A percentile compares a stretch with the other conserved stretches of the same genome.
These are phyloP conservation scores for Arizona elegans DNA, from an alignment of 2,113 vertebrate genomes.

Conservation along the genomic window DNA sequence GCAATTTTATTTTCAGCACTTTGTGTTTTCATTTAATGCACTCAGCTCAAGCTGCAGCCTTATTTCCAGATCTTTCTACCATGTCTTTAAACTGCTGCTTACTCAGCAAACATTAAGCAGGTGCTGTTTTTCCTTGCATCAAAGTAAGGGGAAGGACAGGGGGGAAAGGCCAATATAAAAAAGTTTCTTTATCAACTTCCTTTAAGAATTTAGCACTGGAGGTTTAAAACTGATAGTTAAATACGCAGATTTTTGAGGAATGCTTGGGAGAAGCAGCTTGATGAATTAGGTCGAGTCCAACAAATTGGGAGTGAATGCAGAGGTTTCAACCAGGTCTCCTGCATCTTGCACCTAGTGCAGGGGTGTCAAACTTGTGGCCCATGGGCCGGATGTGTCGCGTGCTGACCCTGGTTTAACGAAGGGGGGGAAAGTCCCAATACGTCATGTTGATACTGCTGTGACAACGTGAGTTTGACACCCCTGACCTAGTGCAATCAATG, in stretches of 20 bases:
- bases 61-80: neutral
- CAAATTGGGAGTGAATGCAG: neutral
- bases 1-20: neutral
- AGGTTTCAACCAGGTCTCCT: neutral
- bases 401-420: too few relatives aligned
- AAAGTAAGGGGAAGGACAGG: neutral
- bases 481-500: neutral
- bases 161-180: neutral
- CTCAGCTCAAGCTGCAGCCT: neutral
- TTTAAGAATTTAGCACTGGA: neutral
- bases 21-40: neutral
- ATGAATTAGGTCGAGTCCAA: neutral
- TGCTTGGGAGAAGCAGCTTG: neutral
- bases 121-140: neutral
- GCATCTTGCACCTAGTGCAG: neutral
- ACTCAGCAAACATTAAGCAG: neutral
- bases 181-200: neutral
- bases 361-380: too few relatives aligned
- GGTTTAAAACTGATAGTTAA: neutral
- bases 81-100: neutral
- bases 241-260: neutral
- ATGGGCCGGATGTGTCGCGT: fast-evolving
- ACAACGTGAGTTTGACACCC: too few relatives aligned
- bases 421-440: too few relatives aligned
- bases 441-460: too few relatives aligned